phyloP scores from a whole-genome alignment of 2,797 vertebrate genomes.

The Lagodon rhomboides region DNA sequence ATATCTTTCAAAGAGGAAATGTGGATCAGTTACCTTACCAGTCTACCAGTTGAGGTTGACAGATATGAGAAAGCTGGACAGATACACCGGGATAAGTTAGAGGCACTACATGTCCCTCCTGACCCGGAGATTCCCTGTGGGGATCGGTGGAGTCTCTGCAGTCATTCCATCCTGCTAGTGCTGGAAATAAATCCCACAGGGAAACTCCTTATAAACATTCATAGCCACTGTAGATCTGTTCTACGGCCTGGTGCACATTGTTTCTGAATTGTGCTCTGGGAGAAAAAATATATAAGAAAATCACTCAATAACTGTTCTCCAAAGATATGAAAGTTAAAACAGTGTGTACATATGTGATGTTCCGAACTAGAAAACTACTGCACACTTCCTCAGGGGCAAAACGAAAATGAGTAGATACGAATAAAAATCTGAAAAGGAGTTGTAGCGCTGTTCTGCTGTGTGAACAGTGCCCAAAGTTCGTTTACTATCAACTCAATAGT shows the following conservation, averaged over 20 bases:
- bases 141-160: conserved; percentile 31
- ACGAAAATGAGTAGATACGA: not conserved
- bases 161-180: conserved; percentile 37
- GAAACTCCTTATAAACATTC: conserved; percentile 40
- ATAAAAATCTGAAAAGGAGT: conserved; percentile 1
- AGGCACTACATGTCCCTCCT: conserved; percentile 38
- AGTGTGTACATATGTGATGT: not conserved
- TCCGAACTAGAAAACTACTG: not conserved
- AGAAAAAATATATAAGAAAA: not conserved
- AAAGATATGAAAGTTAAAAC: conserved; percentile 7
- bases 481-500: not conserved
- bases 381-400: not conserved
- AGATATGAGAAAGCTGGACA: conserved; percentile 32
- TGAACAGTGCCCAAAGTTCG: not conserved
- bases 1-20: too few species aligned
- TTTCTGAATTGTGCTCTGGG: conserved; percentile 24
- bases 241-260: conserved; percentile 16
- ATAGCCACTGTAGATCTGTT: conserved; percentile 34
- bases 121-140: conserved; percentile 37
- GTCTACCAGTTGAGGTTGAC: conserved; percentile 1
- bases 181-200: conserved; percentile 47
- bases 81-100: conserved; percentile 15
- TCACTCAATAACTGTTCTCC: not conserved
- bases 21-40: conserved; percentile 6
- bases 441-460: not conserved